Percentiles rank a stretch among this genome's conserved stretches.
These are phyloP conservation scores for Troglohyphantes excavatus DNA, from an alignment of 2,888 invertebrate genomes.

Conservation along the genomic window DNA sequence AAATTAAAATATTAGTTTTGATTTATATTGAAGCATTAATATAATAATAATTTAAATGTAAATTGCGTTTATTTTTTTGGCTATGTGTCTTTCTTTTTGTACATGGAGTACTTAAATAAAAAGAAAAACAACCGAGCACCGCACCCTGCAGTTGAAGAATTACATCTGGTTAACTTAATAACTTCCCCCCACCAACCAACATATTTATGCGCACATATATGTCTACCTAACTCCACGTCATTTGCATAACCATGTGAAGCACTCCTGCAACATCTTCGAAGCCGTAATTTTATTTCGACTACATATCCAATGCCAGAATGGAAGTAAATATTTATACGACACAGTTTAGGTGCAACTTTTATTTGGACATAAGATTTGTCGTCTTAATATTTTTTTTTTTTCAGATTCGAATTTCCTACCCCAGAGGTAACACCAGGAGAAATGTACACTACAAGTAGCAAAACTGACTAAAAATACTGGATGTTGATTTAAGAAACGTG, in stretches of 20 bases:
- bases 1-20: too few species aligned
- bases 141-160: background rate
- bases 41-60: conserved; percentile 59
- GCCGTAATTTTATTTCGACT: conserved; percentile 58
- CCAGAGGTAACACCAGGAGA: conserved; percentile 41
- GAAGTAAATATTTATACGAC: conserved; percentile 70
- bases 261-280: conserved; percentile 12
- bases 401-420: conserved; percentile 22
- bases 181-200: background rate
- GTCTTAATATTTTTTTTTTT: conserved; percentile 37
- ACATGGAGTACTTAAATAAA: conserved; percentile 10
- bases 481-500: conserved; percentile 64
- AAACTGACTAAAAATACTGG: conserved; percentile 54
- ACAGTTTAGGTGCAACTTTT: conserved; percentile 59
- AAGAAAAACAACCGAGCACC: conserved; percentile 1
- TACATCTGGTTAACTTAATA: conserved; percentile 43
- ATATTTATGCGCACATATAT: conserved; percentile 55
- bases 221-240: conserved; percentile 43
- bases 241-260: conserved; percentile 66
- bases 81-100: background rate
- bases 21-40: too few species aligned
- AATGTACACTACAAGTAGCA: conserved; percentile 7
- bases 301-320: conserved; percentile 42
- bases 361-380: conserved; percentile 71
- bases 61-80: conserved; percentile 25